phyloP scores from a whole-genome alignment of 2,113 vertebrate genomes.

The Hyperoodon ampullatus region DNA sequence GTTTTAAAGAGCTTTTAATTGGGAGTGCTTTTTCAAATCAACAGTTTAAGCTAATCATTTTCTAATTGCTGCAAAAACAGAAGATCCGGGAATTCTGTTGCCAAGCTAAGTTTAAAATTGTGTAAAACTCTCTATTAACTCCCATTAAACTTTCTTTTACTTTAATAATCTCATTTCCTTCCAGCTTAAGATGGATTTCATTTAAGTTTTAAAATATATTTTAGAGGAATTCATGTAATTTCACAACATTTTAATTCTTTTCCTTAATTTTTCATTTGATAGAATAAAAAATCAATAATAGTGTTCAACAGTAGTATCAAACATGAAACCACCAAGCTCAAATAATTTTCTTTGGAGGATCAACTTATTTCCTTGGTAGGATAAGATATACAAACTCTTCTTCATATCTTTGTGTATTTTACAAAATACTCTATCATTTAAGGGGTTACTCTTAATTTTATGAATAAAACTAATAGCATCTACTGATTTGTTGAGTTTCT shows the following conservation, averaged over 20 bases:
- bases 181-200: not conserved
- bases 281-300: not conserved
- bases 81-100: slow-evolving; percentile 34
- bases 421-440: not conserved
- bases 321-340: not conserved
- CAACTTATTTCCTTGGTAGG: not conserved
- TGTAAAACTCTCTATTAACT: not conserved
- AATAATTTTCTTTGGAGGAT: slow-evolving; percentile 2
- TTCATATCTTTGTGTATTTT: not conserved
- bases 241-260: not conserved
- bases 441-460: not conserved
- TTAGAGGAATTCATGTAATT: not conserved
- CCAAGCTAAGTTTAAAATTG: slow-evolving; percentile 3
- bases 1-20: not conserved
- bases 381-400: not conserved
- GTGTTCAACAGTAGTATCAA: not conserved
- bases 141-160: slow-evolving; percentile 14
- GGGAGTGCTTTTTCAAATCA: not conserved
- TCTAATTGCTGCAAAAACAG: not conserved
- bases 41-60: not conserved
- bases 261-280: not conserved
- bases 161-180: slow-evolving; percentile 9
- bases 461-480: not conserved
- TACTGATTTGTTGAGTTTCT: not conserved
- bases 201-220: slow-evolving; percentile 1